Base-by-base conservation (phyloP, 2,888 invertebrate species). In the Amitus sp. region DNA sequence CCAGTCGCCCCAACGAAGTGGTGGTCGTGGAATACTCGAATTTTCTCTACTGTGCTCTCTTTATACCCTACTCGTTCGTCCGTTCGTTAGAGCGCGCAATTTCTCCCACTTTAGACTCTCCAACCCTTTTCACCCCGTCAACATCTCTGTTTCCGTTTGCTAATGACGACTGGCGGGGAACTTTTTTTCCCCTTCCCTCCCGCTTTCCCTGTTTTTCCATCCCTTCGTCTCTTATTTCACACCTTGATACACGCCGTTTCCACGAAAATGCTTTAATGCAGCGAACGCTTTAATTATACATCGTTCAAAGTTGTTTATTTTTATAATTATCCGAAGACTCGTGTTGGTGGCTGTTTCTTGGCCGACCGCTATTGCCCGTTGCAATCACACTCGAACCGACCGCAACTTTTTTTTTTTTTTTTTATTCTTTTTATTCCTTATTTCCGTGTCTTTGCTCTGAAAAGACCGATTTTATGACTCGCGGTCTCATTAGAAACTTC, bases 11-110 rank as follows among this genome's bases (percentile, higher is more conserved):
- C 67, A 66, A 68, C 69, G 67, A 62, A 57, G 73, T 67, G 69
- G 65, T 68, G 69, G 70, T 70, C 68, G 70, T 69, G 72, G 69
- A 70, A 74, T 74, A 70, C 73, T 75, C 77, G 75, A 80, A 81
- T 79, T 82, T 82, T 80, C 80, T 80, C 79, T 74, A 66, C 76
- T 77, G 75, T 71, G 73, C 76, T 77, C 81, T 80, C 78, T 81
- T 81, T 79, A 76, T 76, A 76, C 75, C 74, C 73, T 68, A 73
- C 75, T 75, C 78, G 76, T 75, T 73, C 75, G 76, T 75, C 75
- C 68, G 68, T 58, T 58, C 63, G 62, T 61, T 66, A 56, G 59
- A 54, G 65, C 65, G 65, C 62, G 60, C 47, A 58, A 54, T 65
- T 61, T 64, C 63, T 60, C 63, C 54, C 66, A 53, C 60, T 54